phyloP scores from a whole-genome alignment of 2,797 vertebrate genomes.

The Capromys pilorides region DNA sequence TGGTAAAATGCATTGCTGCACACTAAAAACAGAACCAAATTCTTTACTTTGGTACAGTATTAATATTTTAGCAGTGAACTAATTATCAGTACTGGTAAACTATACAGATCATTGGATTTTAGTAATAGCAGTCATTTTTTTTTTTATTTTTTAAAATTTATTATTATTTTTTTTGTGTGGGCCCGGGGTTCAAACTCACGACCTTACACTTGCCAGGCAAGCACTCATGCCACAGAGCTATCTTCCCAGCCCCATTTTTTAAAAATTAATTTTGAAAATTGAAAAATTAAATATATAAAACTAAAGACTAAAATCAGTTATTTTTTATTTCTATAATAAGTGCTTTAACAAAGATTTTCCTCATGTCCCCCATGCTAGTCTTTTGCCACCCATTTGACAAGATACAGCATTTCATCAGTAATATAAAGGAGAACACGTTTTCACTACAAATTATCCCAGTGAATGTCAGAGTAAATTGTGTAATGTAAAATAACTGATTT shows the following conservation, averaged over 20 bases:
- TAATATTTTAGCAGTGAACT: background rate
- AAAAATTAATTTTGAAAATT: conserved; percentile 46
- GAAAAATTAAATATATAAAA: conserved; percentile 27
- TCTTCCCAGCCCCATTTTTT: background rate
- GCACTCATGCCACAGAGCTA: no score
- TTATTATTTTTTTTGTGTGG: no score
- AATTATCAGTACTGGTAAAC: conserved; percentile 24
- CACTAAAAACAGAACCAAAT: background rate
- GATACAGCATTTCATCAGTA: conserved; percentile 1
- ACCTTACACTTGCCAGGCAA: no score
- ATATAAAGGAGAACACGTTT: background rate
- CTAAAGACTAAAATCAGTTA: conserved; percentile 37
- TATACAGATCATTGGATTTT: conserved; percentile 12
- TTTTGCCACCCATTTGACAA: background rate
- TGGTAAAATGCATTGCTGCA: background rate
- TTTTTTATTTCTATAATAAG: conserved; percentile 44
- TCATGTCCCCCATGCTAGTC: background rate
- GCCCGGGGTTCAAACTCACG: no score
- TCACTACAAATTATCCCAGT: background rate
- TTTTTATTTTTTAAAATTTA: no score
- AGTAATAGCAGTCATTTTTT: conserved; percentile 1
- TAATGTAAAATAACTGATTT: background rate
- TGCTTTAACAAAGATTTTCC: background rate
- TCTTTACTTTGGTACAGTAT: background rate
- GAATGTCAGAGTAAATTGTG: background rate